Evolutionary conservation across 1,140 invertebrate genomes (phyloP), one percentile per base, ranked within the genome.

Genomic region (Aphaenogaster rudis): DNA sequence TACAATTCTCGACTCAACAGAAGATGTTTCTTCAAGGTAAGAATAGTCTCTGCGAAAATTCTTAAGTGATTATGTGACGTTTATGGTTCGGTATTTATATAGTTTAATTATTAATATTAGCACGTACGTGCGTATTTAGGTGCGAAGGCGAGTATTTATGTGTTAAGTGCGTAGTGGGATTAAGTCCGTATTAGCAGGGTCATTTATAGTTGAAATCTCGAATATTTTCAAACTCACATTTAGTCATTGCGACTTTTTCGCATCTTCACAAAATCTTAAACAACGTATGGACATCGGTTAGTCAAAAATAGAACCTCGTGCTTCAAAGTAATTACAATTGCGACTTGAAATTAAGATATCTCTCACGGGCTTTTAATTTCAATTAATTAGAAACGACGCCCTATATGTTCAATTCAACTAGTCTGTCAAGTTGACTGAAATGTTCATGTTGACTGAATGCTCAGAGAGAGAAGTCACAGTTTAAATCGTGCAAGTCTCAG

Each of bases 71-170:
- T 77, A 11, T 33, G 9, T 28, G 6, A 79, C 28, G 9, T 79
- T 79, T 11, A 48, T 11, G 11, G 21, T n/a, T 15, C 4, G 50
- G 9, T 45, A 54, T 28, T 28, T 28, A 81, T 28, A 71, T 50
- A 33, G n/a, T 48, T 67, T 45, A 57, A 69, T 57, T 81, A 57
- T 59, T 81, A 81, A n/a, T 36, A 69, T 57, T 81, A 66, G 45
- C 17, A 21, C 28, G 11, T 63, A 39, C 28, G 9, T 13, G 28
- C 17, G 5, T 81, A 71, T 45, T 64, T 50, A 48, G 15, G 17
- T 28, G 50, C 28, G 50, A 81, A 81, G 54, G 15, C 36, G n/a
- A 59, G 17, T 59, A 39, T 59, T 80, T 52, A n/a, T 39, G 9
- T n/a, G 64, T 64, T 52, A 80, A 39, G 28, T 28, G 11, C n/a